phyloP scores from a whole-genome alignment of 2,888 invertebrate genomes.

The Pinctada fucata region DNA sequence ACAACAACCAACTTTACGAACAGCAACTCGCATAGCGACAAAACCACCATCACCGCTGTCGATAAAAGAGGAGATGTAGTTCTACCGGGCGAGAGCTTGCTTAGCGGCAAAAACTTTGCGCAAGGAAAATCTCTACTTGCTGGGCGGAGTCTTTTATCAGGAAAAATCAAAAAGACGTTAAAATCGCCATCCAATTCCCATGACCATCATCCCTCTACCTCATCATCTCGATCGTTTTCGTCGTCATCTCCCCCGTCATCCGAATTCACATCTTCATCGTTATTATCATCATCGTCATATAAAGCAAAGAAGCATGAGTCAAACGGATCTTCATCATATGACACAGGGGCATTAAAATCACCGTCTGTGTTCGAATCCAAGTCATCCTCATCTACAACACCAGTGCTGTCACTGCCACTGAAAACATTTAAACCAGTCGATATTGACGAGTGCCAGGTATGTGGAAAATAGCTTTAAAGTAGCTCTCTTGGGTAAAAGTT shows the following conservation, averaged over 20 bases:
- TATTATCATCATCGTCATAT: too few relatives aligned
- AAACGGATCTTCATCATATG: background rate
- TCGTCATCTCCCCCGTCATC: constrained; percentile 6
- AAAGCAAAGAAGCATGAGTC: background rate
- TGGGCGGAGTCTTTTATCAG: constrained; percentile 50
- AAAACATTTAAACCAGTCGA: background rate
- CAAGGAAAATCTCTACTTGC: constrained; percentile 37
- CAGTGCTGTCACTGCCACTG: background rate
- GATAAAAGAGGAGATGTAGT: background rate
- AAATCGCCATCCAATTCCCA: constrained; percentile 17
- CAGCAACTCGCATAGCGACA: constrained; percentile 28
- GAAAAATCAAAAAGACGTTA: constrained; percentile 31
- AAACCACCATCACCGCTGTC: background rate
- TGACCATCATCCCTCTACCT: constrained; percentile 4
- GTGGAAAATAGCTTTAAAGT: too few relatives aligned
- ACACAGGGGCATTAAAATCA: background rate
- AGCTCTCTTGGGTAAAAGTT: too few relatives aligned
- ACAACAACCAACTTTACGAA: constrained; percentile 42
- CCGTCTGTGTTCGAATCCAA: background rate
- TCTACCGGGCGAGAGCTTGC: background rate
- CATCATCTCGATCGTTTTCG: constrained; percentile 3
- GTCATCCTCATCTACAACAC: background rate
- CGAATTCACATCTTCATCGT: too few relatives aligned
- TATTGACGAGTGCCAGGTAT: background rate
- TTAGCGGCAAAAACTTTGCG: constrained; percentile 12